A percentile compares a stretch with the other conserved stretches of the same genome.
Conservation (phyloP, 2,888 invertebrate species). For the Invenusta paracnida region DNA sequence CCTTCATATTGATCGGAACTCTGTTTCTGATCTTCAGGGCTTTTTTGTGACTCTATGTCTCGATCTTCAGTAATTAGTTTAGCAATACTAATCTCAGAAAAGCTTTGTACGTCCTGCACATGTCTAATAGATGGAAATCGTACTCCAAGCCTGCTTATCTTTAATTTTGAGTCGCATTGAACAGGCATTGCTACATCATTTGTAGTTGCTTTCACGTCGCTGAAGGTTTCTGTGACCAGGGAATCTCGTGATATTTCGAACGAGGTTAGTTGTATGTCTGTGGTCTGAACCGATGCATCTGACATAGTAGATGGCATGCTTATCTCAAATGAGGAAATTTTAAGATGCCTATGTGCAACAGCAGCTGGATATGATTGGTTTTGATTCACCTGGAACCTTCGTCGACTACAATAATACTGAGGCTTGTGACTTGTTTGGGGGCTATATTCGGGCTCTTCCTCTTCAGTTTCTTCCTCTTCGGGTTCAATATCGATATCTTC, state of each 20-base stretch:
- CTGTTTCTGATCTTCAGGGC: no score
- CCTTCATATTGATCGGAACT: no score
- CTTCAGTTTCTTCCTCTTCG: background rate
- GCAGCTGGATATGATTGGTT: background rate
- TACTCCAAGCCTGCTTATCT: no score
- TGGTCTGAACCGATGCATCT: background rate
- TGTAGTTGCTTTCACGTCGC: no score
- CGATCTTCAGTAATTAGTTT: no score
- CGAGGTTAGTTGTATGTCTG: background rate
- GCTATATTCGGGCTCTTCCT: background rate
- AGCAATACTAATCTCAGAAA: no score
- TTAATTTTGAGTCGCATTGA: no score
- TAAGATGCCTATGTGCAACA: background rate
- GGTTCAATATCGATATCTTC: no score
- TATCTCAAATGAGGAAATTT: background rate
- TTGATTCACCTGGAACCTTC: background rate
- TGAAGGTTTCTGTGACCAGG: background rate
- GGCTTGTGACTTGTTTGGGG: background rate
- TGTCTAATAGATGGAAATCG: no score
- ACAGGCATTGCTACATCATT: no score
- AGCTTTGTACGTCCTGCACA: no score
- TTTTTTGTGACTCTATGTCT: no score
- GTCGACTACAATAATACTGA: background rate
- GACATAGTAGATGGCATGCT: background rate
- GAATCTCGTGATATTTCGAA: background rate